Conservation (phyloP, 2,113 vertebrate genomes). For the Rattus rattus region DNA sequence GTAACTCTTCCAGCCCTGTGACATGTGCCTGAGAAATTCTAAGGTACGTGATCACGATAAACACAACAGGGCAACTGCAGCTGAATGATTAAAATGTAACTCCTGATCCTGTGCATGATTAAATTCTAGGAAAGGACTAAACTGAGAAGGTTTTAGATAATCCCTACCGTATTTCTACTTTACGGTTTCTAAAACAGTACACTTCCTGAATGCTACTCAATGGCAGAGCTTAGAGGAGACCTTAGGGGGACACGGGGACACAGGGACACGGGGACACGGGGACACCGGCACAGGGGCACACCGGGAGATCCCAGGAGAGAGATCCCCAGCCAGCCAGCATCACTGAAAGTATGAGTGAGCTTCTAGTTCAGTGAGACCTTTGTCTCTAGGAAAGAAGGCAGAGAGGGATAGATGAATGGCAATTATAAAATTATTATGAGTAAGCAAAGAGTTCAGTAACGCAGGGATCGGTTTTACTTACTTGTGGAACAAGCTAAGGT, state of each 20-base stretch:
- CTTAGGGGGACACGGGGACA: too few relatives aligned
- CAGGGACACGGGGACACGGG: too few relatives aligned
- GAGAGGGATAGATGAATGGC: background rate
- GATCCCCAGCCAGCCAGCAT: background rate
- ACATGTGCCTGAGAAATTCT: background rate
- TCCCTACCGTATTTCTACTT: too few relatives aligned
- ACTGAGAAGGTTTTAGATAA: background rate
- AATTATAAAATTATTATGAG: background rate
- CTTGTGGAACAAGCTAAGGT: background rate
- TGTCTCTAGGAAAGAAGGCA: background rate
- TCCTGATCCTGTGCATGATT: background rate
- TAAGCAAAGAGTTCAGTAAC: background rate
- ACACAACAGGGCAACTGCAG: background rate
- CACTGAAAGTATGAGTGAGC: background rate
- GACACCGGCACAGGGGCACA: background rate
- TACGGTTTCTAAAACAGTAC: background rate
- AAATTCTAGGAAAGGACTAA: background rate
- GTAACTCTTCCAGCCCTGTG: background rate
- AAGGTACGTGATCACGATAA: background rate
- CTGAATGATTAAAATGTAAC: background rate
- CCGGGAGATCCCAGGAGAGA: background rate
- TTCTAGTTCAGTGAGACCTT: background rate
- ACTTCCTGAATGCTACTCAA: background rate
- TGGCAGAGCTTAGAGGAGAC: background rate
- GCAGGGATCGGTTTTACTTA: background rate